A percentile compares a stretch with the other conserved stretches of the same genome.
These are phyloP conservation scores for Hermodice carunculata DNA, from an alignment of 2,888 invertebrate species.

Conservation along the genomic window DNA sequence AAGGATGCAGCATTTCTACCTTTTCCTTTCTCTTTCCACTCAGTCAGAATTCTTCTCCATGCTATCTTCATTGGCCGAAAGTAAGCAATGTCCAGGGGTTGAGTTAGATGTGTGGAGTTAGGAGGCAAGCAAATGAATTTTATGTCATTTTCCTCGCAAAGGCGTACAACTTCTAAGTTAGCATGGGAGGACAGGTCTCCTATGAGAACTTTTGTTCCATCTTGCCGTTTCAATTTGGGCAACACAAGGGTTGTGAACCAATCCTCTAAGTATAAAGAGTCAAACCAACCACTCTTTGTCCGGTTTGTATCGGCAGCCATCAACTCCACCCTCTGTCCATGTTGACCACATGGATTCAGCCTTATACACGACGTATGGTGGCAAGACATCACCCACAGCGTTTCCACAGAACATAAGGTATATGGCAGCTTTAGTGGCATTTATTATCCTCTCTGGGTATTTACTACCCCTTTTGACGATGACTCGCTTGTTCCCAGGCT, in stretches of 20 bases:
- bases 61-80: constrained; percentile 35
- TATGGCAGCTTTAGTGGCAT: constrained; percentile 57
- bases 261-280: constrained; percentile 50
- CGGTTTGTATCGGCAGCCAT: constrained; percentile 64
- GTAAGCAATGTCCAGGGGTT: constrained; percentile 42
- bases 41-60: constrained; percentile 27
- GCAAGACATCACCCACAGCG: background rate
- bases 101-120: constrained; percentile 40
- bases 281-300: constrained; percentile 63
- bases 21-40: background rate
- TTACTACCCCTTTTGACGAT: constrained; percentile 43
- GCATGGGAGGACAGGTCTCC: constrained; percentile 48
- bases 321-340: constrained; percentile 68
- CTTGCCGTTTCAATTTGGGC: constrained; percentile 38
- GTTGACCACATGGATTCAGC: constrained; percentile 63
- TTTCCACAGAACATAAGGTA: background rate
- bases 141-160: constrained; percentile 62
- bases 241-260: constrained; percentile 55
- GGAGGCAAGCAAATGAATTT: constrained; percentile 49
- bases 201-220: no score
- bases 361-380: background rate
- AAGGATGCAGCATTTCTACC: background rate
- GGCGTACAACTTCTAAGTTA: constrained; percentile 48
- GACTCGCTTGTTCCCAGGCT: constrained; percentile 56
- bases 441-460: constrained; percentile 62